Conservation (phyloP, 1,140 invertebrate genomes). For the Papilio glaucus region DNA sequence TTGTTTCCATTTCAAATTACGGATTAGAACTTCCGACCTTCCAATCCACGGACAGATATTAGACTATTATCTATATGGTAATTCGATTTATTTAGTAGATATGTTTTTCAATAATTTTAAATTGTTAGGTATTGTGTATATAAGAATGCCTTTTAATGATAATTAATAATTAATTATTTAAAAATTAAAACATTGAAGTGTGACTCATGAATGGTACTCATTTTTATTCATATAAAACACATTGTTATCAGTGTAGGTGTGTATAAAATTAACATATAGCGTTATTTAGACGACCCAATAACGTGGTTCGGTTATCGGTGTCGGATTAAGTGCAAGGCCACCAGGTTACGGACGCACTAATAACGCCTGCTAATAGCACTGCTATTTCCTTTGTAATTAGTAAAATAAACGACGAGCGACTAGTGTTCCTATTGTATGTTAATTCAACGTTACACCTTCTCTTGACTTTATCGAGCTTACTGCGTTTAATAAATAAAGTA, state of each 20-base stretch:
- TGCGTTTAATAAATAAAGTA: slow-evolving; percentile 6
- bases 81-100: too few species aligned
- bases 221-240: slow-evolving; percentile 13
- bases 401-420: slow-evolving; percentile 50
- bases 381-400: slow-evolving; percentile 64
- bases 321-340: slow-evolving; percentile 71
- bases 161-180: not conserved
- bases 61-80: too few species aligned
- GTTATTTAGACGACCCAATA: slow-evolving; percentile 11
- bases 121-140: too few species aligned
- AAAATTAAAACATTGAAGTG: not conserved
- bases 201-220: slow-evolving; percentile 1
- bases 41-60: too few species aligned
- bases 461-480: slow-evolving; percentile 37
- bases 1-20: too few species aligned
- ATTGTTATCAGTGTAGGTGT: slow-evolving; percentile 15
- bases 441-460: slow-evolving; percentile 53
- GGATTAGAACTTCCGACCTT: too few species aligned
- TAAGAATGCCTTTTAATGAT: not conserved
- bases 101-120: too few species aligned
- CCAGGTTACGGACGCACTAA: slow-evolving; percentile 62
- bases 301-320: slow-evolving; percentile 45
- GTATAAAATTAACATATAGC: slow-evolving; percentile 17
- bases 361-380: slow-evolving; percentile 55
- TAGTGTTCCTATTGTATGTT: slow-evolving; percentile 60